Conservation (phyloP, 2,888 invertebrate genomes). For the Hypena proboscidalis region DNA sequence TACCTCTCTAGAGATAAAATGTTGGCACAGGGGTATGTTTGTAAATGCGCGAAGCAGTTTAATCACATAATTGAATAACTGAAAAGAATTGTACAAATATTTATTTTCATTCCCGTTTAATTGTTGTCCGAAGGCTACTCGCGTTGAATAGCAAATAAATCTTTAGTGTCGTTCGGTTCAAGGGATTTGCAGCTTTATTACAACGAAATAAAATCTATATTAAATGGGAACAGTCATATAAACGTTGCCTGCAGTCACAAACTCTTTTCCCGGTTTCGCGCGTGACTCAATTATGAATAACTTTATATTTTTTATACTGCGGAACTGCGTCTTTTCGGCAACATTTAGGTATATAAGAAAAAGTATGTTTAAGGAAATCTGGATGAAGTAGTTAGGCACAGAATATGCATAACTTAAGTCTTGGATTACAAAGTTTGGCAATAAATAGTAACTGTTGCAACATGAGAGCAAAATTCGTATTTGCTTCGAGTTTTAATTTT, state of each 20-base stretch:
- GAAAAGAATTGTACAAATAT: conserved; percentile 26
- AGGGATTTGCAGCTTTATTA: conserved; percentile 5
- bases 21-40: too few relatives aligned
- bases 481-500: too few relatives aligned
- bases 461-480: too few relatives aligned
- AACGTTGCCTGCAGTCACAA: conserved; percentile 27
- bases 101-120: conserved; percentile 40
- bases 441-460: too few relatives aligned
- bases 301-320: conserved; percentile 10
- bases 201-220: conserved; percentile 5
- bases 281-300: conserved; percentile 42
- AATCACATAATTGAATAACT: conserved; percentile 4
- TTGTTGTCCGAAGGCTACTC: conserved; percentile 38
- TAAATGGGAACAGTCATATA: conserved; percentile 7
- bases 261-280: conserved; percentile 30
- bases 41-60: too few relatives aligned
- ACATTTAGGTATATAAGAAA: conserved; percentile 10
- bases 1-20: too few relatives aligned
- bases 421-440: too few relatives aligned
- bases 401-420: too few relatives aligned
- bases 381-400: too few relatives aligned
- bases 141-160: conserved; percentile 34
- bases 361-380: too few relatives aligned
- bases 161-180: conserved; percentile 4
- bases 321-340: conserved; percentile 13